phyloP scores from a whole-genome alignment of 2,113 vertebrate genomes.

The Gavia stellata region DNA sequence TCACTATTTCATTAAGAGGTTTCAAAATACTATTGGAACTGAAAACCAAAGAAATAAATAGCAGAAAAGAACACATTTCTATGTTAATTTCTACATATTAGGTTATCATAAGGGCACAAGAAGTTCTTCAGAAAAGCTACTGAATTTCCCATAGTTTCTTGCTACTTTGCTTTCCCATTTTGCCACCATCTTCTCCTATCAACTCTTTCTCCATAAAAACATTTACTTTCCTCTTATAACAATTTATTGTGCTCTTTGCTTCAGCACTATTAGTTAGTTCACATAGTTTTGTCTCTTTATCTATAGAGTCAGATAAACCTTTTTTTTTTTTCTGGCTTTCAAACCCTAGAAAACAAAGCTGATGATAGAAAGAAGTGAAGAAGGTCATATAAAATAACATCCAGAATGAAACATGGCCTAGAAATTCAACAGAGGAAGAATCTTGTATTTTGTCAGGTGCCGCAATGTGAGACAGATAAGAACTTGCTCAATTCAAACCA shows the following conservation, averaged over 20 bases:
- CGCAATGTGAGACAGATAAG: neutral
- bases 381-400: neutral
- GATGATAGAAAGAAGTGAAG: neutral
- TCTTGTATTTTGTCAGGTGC: neutral
- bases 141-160: neutral
- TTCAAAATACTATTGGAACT: neutral
- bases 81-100: neutral
- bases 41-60: neutral
- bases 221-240: neutral
- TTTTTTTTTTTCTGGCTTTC: neutral
- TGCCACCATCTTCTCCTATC: neutral
- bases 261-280: neutral
- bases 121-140: neutral
- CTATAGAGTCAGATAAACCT: neutral
- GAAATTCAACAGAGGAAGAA: neutral
- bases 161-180: neutral
- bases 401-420: neutral
- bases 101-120: neutral
- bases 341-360: neutral
- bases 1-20: neutral
- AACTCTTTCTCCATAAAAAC: neutral
- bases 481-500: neutral
- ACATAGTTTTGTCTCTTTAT: neutral
- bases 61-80: neutral
- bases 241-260: neutral